Evolutionary conservation across 2,888 invertebrate genomes (phyloP).

Genomic region (Lottia gigantea): DNA sequence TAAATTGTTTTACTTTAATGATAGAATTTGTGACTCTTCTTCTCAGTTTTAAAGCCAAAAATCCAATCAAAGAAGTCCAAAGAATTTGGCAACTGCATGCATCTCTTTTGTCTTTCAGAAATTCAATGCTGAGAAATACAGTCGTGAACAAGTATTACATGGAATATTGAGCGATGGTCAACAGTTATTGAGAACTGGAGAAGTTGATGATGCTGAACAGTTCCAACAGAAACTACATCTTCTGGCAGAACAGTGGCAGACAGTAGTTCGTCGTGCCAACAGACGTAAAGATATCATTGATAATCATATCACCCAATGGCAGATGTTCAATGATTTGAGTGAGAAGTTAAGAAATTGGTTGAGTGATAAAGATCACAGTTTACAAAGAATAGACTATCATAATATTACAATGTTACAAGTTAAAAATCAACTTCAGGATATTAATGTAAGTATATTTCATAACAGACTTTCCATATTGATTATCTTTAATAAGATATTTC

Average conservation of each 20-base stretch:
- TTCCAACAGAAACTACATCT: slow-evolving; percentile 61
- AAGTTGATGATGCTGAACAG: slow-evolving; percentile 54
- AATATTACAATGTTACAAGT: slow-evolving; percentile 54
- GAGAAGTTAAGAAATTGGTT: slow-evolving; percentile 56
- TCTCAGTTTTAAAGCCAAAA: background rate
- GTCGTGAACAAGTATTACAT: slow-evolving; percentile 62
- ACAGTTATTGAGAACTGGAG: slow-evolving; percentile 56
- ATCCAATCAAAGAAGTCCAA: background rate
- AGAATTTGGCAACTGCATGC: background rate
- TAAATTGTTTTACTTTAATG: no score
- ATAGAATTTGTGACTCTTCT: no score
- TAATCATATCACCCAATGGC: slow-evolving; percentile 56
- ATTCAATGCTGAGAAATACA: slow-evolving; percentile 61
- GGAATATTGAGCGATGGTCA: slow-evolving; percentile 64
- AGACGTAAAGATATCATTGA: slow-evolving; percentile 63
- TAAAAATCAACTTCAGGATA: slow-evolving; percentile 50
- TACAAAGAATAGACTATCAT: slow-evolving; percentile 52
- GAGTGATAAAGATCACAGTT: slow-evolving; percentile 49
- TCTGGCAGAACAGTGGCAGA: slow-evolving; percentile 65
- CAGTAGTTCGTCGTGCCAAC: slow-evolving; percentile 55
- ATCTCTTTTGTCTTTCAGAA: slow-evolving; percentile 43
- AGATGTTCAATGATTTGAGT: slow-evolving; percentile 50
- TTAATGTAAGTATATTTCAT: slow-evolving; percentile 41
- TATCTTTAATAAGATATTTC: no score
- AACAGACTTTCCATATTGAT: no score